Percentiles rank a stretch among this genome's conserved stretches.
These are phyloP conservation scores for Pheosia tremula DNA, from an alignment of 2,888 invertebrate species.

Conservation along the genomic window DNA sequence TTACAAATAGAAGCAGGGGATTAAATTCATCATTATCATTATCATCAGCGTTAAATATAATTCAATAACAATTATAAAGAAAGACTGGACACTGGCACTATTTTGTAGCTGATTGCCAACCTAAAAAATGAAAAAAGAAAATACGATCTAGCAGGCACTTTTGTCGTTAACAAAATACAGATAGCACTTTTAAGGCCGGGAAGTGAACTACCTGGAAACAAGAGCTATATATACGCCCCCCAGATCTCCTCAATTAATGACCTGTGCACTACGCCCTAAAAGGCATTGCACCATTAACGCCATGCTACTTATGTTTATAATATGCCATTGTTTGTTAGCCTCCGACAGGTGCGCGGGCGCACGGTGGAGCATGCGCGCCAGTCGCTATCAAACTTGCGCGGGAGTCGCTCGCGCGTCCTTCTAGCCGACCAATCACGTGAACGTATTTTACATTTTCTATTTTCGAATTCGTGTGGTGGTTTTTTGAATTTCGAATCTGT, in stretches of 20 bases:
- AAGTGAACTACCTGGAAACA: too few relatives aligned
- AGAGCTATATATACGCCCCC: too few relatives aligned
- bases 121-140: too few relatives aligned
- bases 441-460: constrained; percentile 27
- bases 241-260: constrained; percentile 3
- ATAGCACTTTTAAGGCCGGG: too few relatives aligned
- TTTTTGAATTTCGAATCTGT: constrained; percentile 18
- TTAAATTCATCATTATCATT: too few relatives aligned
- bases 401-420: constrained; percentile 56
- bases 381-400: constrained; percentile 67
- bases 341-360: constrained; percentile 68
- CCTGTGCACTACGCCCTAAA: constrained; percentile 32
- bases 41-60: too few relatives aligned
- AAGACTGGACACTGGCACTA: too few relatives aligned
- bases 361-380: constrained; percentile 54
- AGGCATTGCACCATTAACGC: constrained; percentile 36
- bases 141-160: too few relatives aligned
- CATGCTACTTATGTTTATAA: constrained; percentile 55
- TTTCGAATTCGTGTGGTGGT: constrained; percentile 18
- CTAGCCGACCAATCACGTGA: constrained; percentile 32
- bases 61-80: too few relatives aligned
- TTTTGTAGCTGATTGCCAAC: too few relatives aligned
- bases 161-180: too few relatives aligned
- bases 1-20: too few relatives aligned
- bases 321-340: constrained; percentile 77